Evolutionary conservation across 1,140 invertebrate species (phyloP).

Genomic region (Euwallacea fornicatus): DNA sequence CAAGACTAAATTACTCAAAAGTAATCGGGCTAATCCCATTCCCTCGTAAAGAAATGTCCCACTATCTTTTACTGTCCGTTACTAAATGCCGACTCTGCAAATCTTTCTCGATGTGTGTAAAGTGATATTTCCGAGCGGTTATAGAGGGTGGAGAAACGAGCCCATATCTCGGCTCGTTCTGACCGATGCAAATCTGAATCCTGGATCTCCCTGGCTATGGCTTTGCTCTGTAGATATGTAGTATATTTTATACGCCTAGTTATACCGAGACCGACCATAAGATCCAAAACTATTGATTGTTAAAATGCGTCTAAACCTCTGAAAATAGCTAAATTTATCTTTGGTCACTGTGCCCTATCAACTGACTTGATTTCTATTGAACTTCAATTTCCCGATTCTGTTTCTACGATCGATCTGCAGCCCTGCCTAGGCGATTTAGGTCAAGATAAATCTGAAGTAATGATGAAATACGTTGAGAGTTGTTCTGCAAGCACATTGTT

Average conservation of each 20-base stretch:
- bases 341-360: too few species aligned
- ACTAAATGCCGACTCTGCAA: constrained; percentile 26
- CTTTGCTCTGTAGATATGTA: constrained; percentile 13
- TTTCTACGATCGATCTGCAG: too few species aligned
- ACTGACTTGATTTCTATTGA: too few species aligned
- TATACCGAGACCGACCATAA: constrained; percentile 3
- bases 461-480: too few species aligned
- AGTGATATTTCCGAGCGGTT: constrained; percentile 23
- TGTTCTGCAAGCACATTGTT: too few species aligned
- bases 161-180: constrained; percentile 22
- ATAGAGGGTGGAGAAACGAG: constrained; percentile 21
- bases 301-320: too few species aligned
- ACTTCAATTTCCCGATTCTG: too few species aligned
- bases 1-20: constrained; percentile 18
- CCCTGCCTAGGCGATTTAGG: too few species aligned
- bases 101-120: constrained; percentile 23
- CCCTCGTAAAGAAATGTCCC: constrained; percentile 22
- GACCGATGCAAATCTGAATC: constrained; percentile 23
- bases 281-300: too few species aligned
- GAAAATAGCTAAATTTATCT: too few species aligned
- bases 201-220: constrained; percentile 10
- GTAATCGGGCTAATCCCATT: constrained; percentile 19
- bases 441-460: too few species aligned
- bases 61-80: constrained; percentile 26
- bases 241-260: constrained; percentile 25